Conservation (phyloP, 1,140 invertebrate genomes). For the Hyphantria cunea region DNA sequence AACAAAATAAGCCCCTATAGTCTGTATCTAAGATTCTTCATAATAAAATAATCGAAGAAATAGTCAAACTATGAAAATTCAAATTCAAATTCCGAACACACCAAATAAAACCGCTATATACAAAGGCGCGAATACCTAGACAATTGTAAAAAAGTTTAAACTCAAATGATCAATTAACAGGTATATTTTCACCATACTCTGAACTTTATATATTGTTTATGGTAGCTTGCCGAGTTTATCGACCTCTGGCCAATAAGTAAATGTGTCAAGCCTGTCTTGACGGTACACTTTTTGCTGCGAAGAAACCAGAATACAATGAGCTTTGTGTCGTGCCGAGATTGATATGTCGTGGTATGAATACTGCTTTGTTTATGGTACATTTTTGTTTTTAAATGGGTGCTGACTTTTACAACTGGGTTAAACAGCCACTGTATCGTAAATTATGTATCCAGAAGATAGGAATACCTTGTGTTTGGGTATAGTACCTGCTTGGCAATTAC, state of each 20-base stretch:
- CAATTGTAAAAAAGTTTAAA: not conserved
- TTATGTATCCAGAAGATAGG: no score
- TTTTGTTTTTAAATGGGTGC: not conserved
- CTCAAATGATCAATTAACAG: not conserved
- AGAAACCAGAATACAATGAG: conserved; percentile 21
- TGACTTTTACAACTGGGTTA: not conserved
- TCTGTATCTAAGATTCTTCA: no score
- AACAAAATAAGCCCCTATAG: no score
- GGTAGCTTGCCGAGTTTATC: conserved; percentile 31
- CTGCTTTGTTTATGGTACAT: not conserved
- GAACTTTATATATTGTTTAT: conserved; percentile 23
- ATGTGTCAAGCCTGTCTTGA: conserved; percentile 40
- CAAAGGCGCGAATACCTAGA: not conserved
- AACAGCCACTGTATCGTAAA: no score
- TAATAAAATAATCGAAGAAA: no score
- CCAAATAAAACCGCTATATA: not conserved
- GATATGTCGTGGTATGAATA: conserved; percentile 12
- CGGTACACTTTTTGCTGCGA: conserved; percentile 36
- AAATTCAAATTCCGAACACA: conserved; percentile 1
- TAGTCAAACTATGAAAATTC: no score
- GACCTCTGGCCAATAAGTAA: conserved; percentile 32
- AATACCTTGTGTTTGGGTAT: no score
- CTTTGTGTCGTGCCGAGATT: not conserved
- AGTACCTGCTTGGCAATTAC: no score
- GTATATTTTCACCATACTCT: conserved; percentile 1